Conservation (phyloP, 2,888 invertebrate species). For the Drosophila phalerata region DNA sequence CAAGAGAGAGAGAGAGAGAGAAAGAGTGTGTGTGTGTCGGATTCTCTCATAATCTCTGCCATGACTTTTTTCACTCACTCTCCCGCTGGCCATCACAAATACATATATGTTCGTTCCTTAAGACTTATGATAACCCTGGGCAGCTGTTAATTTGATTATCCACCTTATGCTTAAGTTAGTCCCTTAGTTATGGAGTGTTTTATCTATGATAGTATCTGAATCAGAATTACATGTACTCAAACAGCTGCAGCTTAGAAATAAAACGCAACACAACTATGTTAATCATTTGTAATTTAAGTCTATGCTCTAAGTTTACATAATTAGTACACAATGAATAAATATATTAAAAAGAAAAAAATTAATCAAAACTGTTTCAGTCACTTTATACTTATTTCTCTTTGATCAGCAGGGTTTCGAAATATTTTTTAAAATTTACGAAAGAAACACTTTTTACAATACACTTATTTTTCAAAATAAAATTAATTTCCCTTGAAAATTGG, state of each 20-base stretch:
- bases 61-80: not conserved
- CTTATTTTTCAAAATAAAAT: too few species aligned
- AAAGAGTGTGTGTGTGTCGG: too few species aligned
- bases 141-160: slow-evolving; percentile 27
- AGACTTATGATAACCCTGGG: slow-evolving; percentile 9
- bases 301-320: slow-evolving; percentile 44
- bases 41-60: not conserved
- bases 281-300: slow-evolving; percentile 25
- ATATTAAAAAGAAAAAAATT: slow-evolving; percentile 47
- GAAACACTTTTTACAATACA: too few species aligned
- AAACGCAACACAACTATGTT: slow-evolving; percentile 44
- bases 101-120: slow-evolving; percentile 52
- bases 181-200: slow-evolving; percentile 24
- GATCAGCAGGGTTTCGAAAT: too few species aligned
- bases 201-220: slow-evolving; percentile 13
- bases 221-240: slow-evolving; percentile 14
- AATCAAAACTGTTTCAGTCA: not conserved
- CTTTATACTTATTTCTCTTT: too few species aligned
- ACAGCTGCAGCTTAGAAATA: slow-evolving; percentile 7
- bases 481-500: too few species aligned
- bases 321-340: slow-evolving; percentile 63
- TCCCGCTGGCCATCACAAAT: slow-evolving; percentile 5
- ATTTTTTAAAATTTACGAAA: too few species aligned
- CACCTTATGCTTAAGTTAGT: slow-evolving; percentile 32
- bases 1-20: not conserved